Conservation (phyloP, 2,113 vertebrate species). For the Brachyhypopomus gauderio region DNA sequence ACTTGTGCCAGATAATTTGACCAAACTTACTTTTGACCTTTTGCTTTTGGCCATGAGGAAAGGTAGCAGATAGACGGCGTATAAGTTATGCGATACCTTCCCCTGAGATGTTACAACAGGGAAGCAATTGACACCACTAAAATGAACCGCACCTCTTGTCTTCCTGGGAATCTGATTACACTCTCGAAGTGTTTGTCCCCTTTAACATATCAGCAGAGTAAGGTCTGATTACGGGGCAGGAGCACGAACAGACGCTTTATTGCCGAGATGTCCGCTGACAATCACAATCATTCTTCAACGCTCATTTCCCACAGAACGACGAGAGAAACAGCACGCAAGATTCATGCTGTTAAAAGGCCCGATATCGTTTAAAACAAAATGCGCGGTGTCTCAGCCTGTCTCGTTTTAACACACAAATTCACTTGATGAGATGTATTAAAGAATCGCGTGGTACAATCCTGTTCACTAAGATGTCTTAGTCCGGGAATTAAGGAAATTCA, state of each 20-base stretch:
- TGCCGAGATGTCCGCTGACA: slow-evolving; percentile 87
- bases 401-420: slow-evolving; percentile 65
- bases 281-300: slow-evolving; percentile 85
- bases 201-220: slow-evolving; percentile 54
- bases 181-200: no score
- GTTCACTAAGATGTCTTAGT: slow-evolving; percentile 32
- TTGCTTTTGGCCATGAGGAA: no score
- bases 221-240: slow-evolving; percentile 85
- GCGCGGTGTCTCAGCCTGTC: slow-evolving; percentile 32
- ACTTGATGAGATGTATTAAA: slow-evolving; percentile 19
- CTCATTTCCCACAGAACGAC: slow-evolving; percentile 80
- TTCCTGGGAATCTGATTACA: no score
- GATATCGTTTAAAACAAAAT: slow-evolving; percentile 66
- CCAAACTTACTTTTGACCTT: no score
- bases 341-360: slow-evolving; percentile 70
- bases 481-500: neutral
- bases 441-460: neutral
- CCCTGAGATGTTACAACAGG: no score
- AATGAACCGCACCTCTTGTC: no score
- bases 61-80: no score
- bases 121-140: no score
- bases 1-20: no score
- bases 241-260: slow-evolving; percentile 86
- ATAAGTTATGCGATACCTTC: no score
- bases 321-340: slow-evolving; percentile 64